Base-by-base conservation (phyloP, 1,140 invertebrate species). In the Sarcophaga bullata region DNA sequence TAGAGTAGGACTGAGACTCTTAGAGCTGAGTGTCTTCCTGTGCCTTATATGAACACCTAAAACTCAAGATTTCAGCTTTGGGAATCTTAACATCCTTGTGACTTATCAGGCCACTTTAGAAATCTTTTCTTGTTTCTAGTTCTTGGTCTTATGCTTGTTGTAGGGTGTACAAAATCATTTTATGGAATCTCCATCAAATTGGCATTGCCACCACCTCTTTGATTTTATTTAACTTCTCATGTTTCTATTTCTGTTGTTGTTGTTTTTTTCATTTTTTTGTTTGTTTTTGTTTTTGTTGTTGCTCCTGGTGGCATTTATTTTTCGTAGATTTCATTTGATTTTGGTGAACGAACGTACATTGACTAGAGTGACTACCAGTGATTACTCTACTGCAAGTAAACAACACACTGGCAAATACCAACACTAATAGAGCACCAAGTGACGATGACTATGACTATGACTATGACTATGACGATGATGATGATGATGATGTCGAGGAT, bases 361-460 rank as follows among this genome's bases (percentile, higher is more conserved):
- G 62, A 68, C 62, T 68, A 68, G 62, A 68, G n/a, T 19, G 62
- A 68, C 62, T 68, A 37, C 25, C 25, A 68, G 62, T 68, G 62
- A 68, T 68, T 19, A 7, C 10, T 25, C 7, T 25, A 8, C 54
- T n/a, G 3, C 54, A 58, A 58, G 54, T 58, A 58, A 58, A 58
- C 54, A 58, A 58, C 25, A 58, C 10, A 58, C 54, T n/a, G n/a
- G n/a, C 62, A 68, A 19, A 19, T 37, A 37, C 25, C 25, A 37
- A 37, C 8, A 68, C 62, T 19, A 68, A 17, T 68, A 68, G 62
- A 17, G 19, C 62, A 37, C 25, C 25, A 58, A 58, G 54, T 58
- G 73, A 76, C 48, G 73, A 76, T 73, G 68, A 73, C 52, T 46
- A 17, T 5, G 25, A 73, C 10, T 46, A 76, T 73, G 68, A 73